Evolutionary conservation across 2,797 vertebrate species (phyloP).

Genomic region (Phoeniculus purpureus): DNA sequence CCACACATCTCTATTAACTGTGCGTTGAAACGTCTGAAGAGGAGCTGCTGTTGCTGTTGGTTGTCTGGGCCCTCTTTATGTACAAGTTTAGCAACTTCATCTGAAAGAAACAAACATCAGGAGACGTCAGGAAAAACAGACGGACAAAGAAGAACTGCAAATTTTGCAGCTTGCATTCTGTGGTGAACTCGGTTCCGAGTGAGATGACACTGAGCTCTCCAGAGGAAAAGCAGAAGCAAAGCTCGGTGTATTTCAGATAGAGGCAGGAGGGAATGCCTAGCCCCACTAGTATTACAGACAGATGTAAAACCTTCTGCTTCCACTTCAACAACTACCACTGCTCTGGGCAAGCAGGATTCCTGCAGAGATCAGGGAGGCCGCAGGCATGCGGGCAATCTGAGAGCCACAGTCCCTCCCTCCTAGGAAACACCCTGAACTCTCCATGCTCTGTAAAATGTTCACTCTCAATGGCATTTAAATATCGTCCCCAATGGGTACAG

Average conservation of each 20-base stretch:
- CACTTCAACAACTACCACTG: neutral
- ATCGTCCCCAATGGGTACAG: neutral
- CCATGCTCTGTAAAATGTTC: neutral
- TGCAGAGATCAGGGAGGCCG: neutral
- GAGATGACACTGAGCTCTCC: neutral
- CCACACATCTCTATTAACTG: constrained; percentile 85
- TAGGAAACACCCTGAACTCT: neutral
- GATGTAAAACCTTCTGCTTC: neutral
- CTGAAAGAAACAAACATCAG: constrained; percentile 74
- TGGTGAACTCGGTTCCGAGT: neutral
- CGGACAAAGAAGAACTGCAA: neutral
- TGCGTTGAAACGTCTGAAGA: constrained; percentile 97
- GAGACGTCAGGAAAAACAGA: neutral
- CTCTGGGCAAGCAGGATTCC: neutral
- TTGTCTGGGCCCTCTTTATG: constrained; percentile 97
- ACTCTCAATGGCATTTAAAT: neutral
- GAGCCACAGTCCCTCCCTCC: neutral
- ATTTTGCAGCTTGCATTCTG: rapidly evolving
- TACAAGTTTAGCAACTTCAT: constrained; percentile 99
- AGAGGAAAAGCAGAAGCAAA: neutral
- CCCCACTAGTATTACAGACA: neutral
- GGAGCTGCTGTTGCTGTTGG: constrained; percentile 99
- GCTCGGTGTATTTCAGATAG: neutral
- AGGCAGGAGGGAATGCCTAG: neutral
- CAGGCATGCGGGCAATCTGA: neutral